These are phyloP conservation scores for Paramuricea clavata DNA, from an alignment of 92 coral and sea anemone species.

Conservation along the genomic window DNA sequence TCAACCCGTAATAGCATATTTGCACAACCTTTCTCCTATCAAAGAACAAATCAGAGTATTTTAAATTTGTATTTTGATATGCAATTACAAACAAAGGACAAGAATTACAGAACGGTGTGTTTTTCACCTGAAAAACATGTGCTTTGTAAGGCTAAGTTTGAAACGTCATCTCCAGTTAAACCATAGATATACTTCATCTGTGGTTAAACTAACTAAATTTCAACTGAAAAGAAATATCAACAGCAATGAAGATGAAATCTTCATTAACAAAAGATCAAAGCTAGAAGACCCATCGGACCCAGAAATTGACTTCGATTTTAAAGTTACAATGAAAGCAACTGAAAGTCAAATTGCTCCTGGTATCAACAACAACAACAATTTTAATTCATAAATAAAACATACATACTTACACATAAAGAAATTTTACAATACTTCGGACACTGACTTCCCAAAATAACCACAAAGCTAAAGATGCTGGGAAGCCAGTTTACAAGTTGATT, in stretches of 20 bases:
- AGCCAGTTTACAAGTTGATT: too few relatives aligned
- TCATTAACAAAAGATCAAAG: not conserved
- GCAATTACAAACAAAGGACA: constrained; percentile 56
- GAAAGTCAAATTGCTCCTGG: not conserved
- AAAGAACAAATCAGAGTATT: constrained; percentile 59
- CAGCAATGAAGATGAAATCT: not conserved
- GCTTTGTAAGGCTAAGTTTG: constrained; percentile 37
- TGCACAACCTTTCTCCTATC: constrained; percentile 64
- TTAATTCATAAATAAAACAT: too few relatives aligned
- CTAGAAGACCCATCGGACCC: not conserved
- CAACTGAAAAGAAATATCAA: not conserved
- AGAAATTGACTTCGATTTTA: not conserved
- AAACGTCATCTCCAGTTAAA: constrained; percentile 47
- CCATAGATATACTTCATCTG: too few relatives aligned
- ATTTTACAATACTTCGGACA: too few relatives aligned
- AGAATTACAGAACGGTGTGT: constrained; percentile 55
- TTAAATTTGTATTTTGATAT: constrained; percentile 61
- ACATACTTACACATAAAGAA: too few relatives aligned
- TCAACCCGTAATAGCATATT: too few relatives aligned
- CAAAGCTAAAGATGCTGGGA: too few relatives aligned
- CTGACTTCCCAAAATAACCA: too few relatives aligned
- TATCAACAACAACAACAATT: too few relatives aligned
- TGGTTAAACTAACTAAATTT: not conserved
- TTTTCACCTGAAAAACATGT: constrained; percentile 65
- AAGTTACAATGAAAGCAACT: not conserved